These are phyloP conservation scores for Periparus ater DNA, from an alignment of 2,797 vertebrate species.

Conservation along the genomic window DNA sequence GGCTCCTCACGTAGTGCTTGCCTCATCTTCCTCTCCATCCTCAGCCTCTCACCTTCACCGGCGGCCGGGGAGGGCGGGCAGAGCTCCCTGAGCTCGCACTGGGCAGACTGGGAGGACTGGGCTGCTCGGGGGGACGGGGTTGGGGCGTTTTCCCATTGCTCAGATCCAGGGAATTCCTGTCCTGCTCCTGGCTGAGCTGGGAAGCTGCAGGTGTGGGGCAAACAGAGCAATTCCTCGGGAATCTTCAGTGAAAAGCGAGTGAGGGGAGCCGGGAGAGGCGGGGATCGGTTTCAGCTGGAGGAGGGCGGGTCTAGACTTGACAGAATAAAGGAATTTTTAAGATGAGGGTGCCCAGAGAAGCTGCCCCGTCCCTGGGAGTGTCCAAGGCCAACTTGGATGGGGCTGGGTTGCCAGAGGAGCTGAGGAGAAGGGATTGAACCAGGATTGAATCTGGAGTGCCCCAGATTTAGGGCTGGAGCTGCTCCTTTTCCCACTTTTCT, in stretches of 20 bases:
- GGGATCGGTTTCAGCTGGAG: not conserved
- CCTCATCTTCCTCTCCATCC: slow-evolving; percentile 5
- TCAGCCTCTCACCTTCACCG: slow-evolving; percentile 1
- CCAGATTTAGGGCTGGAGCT: not conserved
- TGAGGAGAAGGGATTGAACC: not conserved
- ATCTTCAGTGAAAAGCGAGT: not conserved
- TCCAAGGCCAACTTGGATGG: not conserved
- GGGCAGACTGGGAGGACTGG: not conserved
- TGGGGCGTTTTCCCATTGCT: rapidly evolving
- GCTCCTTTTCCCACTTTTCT: not conserved
- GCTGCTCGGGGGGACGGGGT: not conserved
- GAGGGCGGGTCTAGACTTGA: no score
- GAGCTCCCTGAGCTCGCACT: not conserved
- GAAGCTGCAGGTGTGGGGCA: not conserved
- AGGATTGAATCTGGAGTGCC: not conserved
- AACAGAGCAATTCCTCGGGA: not conserved
- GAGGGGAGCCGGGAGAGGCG: not conserved
- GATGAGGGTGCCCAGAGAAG: not conserved
- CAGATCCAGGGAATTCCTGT: not conserved
- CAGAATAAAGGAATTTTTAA: no score
- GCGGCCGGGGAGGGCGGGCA: not conserved
- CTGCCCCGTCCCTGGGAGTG: not conserved
- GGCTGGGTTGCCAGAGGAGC: not conserved
- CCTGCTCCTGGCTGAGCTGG: not conserved
- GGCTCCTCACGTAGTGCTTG: not conserved